phyloP scores from a whole-genome alignment of 1,140 invertebrate species.

The Papilio helenus region DNA sequence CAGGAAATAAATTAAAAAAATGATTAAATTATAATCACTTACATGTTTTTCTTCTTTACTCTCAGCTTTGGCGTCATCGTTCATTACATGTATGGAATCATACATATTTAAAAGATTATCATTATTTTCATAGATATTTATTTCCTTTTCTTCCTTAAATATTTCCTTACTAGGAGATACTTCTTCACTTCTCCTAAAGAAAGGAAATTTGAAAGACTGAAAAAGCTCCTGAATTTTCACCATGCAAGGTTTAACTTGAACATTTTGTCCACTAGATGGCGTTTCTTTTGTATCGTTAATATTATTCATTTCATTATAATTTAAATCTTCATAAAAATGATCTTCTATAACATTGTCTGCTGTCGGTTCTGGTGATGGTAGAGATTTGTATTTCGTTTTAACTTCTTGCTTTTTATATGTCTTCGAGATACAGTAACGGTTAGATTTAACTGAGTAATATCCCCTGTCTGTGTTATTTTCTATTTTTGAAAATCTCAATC shows the following conservation, averaged over 20 bases:
- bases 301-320: constrained; percentile 65
- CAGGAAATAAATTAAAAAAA: background rate
- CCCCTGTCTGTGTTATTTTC: constrained; percentile 65
- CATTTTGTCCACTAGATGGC: constrained; percentile 30
- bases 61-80: constrained; percentile 45
- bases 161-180: constrained; percentile 43
- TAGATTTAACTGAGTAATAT: constrained; percentile 72
- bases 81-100: constrained; percentile 64
- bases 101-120: constrained; percentile 66
- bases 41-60: constrained; percentile 51
- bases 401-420: constrained; percentile 57
- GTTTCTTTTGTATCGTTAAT: constrained; percentile 44
- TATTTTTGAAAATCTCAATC: constrained; percentile 58
- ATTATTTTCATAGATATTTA: constrained; percentile 69
- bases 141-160: constrained; percentile 38
- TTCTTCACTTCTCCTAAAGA: constrained; percentile 63
- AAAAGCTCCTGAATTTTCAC: constrained; percentile 74
- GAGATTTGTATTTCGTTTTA: constrained; percentile 68
- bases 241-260: constrained; percentile 61
- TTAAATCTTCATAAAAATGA: constrained; percentile 76
- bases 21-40: constrained; percentile 7
- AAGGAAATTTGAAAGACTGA: constrained; percentile 70
- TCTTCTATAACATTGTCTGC: constrained; percentile 64
- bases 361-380: constrained; percentile 57
- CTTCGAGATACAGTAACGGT: constrained; percentile 57